These are phyloP conservation scores for Otus sunia DNA, from an alignment of 2,113 vertebrate species.

Conservation along the genomic window DNA sequence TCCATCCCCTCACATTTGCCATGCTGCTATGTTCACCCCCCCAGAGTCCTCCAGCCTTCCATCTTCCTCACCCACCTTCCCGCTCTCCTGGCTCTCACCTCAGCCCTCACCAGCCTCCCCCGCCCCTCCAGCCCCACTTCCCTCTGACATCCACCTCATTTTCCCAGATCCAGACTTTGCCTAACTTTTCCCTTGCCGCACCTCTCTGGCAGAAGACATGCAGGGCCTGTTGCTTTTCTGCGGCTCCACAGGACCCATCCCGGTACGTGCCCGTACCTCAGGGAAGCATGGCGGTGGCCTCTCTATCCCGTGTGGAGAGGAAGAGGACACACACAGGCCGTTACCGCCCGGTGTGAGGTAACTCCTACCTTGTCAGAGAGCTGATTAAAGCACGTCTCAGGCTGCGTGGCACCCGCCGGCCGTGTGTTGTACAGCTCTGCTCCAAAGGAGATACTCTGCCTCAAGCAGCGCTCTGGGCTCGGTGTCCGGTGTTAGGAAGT, in stretches of 20 bases:
- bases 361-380: neutral
- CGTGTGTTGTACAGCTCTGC: neutral
- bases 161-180: too few species aligned
- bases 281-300: neutral
- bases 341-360: neutral
- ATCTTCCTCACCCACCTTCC: neutral
- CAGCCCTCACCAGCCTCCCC: neutral
- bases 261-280: fast-evolving
- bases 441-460: neutral
- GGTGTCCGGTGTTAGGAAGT: neutral
- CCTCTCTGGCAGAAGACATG: fast-evolving
- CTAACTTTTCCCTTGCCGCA: neutral
- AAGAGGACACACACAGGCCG: neutral
- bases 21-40: fast-evolving
- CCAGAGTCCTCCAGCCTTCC: fast-evolving
- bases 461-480: neutral
- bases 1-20: neutral
- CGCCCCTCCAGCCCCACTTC: neutral
- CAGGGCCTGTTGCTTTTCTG: too few species aligned
- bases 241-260: neutral
- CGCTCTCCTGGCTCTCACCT: neutral
- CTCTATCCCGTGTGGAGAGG: fast-evolving
- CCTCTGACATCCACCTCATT: neutral
- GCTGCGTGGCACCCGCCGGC: fast-evolving
- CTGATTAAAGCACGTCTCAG: fast-evolving